phyloP scores from a whole-genome alignment of 2,888 invertebrate species.

The Lochmaea capreae region DNA sequence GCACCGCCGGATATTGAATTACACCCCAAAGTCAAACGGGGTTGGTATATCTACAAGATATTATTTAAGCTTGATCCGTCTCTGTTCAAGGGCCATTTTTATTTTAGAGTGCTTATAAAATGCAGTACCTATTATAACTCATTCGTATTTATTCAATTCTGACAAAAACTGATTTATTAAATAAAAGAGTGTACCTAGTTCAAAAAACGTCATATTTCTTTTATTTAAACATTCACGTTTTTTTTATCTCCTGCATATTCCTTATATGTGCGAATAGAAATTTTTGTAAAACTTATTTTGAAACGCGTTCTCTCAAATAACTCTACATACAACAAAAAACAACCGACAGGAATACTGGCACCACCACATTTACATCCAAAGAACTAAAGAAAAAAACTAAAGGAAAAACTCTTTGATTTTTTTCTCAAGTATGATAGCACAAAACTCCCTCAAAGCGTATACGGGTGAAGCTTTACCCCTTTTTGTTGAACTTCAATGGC shows the following conservation, averaged over 20 bases:
- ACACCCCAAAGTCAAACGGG: too few species aligned
- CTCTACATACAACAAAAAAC: background rate
- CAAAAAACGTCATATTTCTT: too few species aligned
- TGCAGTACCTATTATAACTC: too few species aligned
- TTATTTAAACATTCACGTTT: background rate
- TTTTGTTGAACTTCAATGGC: slow-evolving; percentile 23
- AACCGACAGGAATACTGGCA: slow-evolving; percentile 4
- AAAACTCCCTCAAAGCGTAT: slow-evolving; percentile 24
- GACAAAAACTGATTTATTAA: background rate
- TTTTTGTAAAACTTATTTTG: background rate
- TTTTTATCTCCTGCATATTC: background rate
- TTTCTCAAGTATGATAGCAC: slow-evolving; percentile 22
- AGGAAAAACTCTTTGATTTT: slow-evolving; percentile 24
- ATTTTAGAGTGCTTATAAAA: too few species aligned
- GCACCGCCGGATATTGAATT: too few species aligned
- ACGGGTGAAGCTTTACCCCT: slow-evolving; percentile 23
- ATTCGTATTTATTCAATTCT: background rate
- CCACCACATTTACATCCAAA: slow-evolving; percentile 18
- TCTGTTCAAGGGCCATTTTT: too few species aligned
- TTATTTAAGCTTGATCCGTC: too few species aligned
- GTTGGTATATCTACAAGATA: too few species aligned
- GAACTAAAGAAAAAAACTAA: slow-evolving; percentile 19
- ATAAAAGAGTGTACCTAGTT: too few species aligned
- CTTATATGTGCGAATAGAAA: background rate
- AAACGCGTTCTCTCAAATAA: background rate